These are phyloP conservation scores for Macroteleia sp. DNA, from an alignment of 2,888 invertebrate genomes.

Conservation along the genomic window DNA sequence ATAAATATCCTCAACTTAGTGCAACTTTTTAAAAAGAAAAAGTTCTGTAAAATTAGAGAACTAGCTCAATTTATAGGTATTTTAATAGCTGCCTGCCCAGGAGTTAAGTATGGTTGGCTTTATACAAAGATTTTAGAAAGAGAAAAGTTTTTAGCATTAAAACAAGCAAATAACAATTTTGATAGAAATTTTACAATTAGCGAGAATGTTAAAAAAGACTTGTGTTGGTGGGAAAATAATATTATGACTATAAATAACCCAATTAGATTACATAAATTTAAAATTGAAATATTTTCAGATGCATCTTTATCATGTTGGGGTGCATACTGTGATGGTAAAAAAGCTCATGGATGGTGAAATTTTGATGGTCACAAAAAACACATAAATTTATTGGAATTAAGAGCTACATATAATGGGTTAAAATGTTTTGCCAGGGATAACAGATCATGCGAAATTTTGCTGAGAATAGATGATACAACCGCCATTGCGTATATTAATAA, in stretches of 20 bases:
- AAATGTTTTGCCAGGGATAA: slow-evolving; percentile 26
- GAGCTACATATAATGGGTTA: slow-evolving; percentile 27
- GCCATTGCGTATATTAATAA: background rate
- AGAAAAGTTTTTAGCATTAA: slow-evolving; percentile 1
- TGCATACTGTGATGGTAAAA: background rate
- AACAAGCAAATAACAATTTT: background rate
- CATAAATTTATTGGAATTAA: slow-evolving; percentile 61
- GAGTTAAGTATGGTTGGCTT: slow-evolving; percentile 25
- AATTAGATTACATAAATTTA: background rate
- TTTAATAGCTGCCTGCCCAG: slow-evolving; percentile 38
- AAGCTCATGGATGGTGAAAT: slow-evolving; percentile 19
- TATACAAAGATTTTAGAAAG: slow-evolving; percentile 37
- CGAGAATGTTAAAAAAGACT: background rate
- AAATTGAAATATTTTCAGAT: slow-evolving; percentile 27
- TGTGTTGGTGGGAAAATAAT: background rate
- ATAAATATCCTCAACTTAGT: background rate
- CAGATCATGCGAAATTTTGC: background rate
- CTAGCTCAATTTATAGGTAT: slow-evolving; percentile 48
- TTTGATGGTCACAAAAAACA: slow-evolving; percentile 37
- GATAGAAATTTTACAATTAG: background rate
- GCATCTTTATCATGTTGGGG: slow-evolving; percentile 19
- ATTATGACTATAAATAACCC: background rate
- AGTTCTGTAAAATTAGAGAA: slow-evolving; percentile 29
- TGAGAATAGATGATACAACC: background rate
- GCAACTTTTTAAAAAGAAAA: too few species aligned